Base-by-base conservation (phyloP, 2,113 vertebrate species). In the Etheostoma spectabile region DNA sequence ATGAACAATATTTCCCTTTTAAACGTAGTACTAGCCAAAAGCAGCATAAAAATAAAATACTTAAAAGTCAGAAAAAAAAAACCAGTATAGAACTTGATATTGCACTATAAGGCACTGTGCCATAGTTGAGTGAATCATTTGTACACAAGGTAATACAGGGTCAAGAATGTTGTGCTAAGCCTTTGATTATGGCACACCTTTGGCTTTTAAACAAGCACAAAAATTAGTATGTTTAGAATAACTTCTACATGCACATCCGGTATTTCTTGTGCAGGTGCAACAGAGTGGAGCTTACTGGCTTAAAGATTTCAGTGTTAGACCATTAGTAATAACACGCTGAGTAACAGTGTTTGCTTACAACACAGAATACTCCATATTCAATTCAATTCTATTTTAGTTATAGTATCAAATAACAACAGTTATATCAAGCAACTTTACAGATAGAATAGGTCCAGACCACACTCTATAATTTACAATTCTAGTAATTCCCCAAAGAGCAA, bases 171-270 rank as follows among this genome's bases (percentile, higher is more conserved):
- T 11, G 38, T 42, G 38, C 10, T 42, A 63, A 65, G 11, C 35
- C 15, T 30, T 62, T 57, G 0, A 72, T 24, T 14, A 59, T 27
- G 62, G 11, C 65, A 79, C 76, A 62, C 74, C 56, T 78, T 55
- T 2, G 21, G 22, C 0, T 21, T 42, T 42, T 21, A 3, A 48
- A 68, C 53, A 12, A 48, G 53, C 46, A 19, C 33, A 42, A 19
- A 59, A 4, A 42, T 24, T 1, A 19, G 18, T 15, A 46, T 42
- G 57, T 38, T 3, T 66, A 16, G 7, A 56, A 52, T 15, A 55
- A 10, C 5, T 8, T 62, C 18, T 18, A 52, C 30, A 30, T 33
- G 27, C 35, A 66, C 35, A 63, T 62, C 30, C 21, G 19, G 53
- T 69, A 27, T 78, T 75, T 84, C 8, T 27, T 65, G 24, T 57